phyloP scores from a whole-genome alignment of 2,797 vertebrate genomes.

The Tenualosa ilisha region DNA sequence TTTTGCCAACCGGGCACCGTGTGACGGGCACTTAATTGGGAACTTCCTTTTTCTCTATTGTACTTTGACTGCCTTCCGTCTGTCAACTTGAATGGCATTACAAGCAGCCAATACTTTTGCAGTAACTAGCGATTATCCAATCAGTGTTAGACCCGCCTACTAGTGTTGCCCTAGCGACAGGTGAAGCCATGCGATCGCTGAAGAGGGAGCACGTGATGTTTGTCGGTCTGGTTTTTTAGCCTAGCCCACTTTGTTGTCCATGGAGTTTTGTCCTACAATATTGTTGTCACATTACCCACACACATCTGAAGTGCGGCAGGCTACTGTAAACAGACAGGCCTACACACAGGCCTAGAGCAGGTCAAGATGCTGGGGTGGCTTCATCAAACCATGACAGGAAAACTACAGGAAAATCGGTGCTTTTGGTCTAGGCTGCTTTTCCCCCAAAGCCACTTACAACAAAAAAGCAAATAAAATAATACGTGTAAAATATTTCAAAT shows the following conservation, averaged over 20 bases:
- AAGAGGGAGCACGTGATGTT: slow-evolving; percentile 57
- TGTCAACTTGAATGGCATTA: slow-evolving; percentile 53
- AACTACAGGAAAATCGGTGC: no score
- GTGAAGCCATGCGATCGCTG: slow-evolving; percentile 53
- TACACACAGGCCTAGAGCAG: no score
- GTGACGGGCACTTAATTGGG: slow-evolving; percentile 41
- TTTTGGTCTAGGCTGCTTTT: no score
- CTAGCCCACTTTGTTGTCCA: neutral
- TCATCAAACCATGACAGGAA: no score
- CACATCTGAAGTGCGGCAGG: neutral
- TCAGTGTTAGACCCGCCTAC: slow-evolving; percentile 53
- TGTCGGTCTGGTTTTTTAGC: neutral
- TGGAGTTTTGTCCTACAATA: neutral
- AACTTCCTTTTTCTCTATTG: slow-evolving; percentile 40
- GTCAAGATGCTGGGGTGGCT: no score
- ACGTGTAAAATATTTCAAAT: no score
- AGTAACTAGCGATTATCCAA: slow-evolving; percentile 14
- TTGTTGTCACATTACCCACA: neutral
- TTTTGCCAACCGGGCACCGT: neutral
- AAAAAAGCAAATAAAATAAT: no score
- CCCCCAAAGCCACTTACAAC: no score
- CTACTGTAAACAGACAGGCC: no score
- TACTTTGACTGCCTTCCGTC: slow-evolving; percentile 4
- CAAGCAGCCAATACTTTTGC: slow-evolving; percentile 59
- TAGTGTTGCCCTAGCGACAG: slow-evolving; percentile 71